Evolutionary conservation across 2,888 invertebrate genomes (phyloP).

Genomic region (Drosophila setosimentum): DNA sequence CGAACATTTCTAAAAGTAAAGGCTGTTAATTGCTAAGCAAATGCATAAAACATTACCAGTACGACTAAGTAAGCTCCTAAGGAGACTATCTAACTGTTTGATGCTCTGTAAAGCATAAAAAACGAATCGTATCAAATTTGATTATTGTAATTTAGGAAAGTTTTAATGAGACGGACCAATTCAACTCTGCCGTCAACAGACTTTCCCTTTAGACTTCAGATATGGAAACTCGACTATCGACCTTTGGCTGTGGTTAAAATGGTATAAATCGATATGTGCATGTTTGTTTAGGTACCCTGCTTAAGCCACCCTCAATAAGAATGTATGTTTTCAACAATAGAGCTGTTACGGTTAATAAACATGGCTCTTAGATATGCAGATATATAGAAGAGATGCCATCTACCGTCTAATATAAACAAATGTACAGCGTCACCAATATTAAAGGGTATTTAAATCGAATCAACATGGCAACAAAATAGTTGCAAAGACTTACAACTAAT

Average conservation of each 20-base stretch:
- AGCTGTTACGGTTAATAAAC: no score
- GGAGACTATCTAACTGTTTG: background rate
- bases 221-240: background rate
- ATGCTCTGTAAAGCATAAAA: slow-evolving; percentile 32
- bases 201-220: background rate
- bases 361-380: background rate
- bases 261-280: background rate
- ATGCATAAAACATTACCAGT: slow-evolving; percentile 68
- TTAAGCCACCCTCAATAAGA: background rate
- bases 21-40: slow-evolving; percentile 69
- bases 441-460: slow-evolving; percentile 42
- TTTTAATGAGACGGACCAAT: background rate
- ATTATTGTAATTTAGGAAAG: background rate
- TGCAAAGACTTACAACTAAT: slow-evolving; percentile 24
- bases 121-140: background rate
- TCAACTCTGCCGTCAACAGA: background rate
- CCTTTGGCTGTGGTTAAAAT: background rate
- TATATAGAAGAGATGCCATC: background rate
- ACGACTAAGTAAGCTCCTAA: background rate
- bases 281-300: background rate
- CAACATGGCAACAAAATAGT: slow-evolving; percentile 16
- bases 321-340: background rate
- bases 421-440: background rate
- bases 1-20: slow-evolving; percentile 28
- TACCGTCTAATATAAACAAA: background rate